Evolutionary conservation across 2,113 vertebrate genomes (phyloP).

Genomic region (Cephalopholis sonnerati): DNA sequence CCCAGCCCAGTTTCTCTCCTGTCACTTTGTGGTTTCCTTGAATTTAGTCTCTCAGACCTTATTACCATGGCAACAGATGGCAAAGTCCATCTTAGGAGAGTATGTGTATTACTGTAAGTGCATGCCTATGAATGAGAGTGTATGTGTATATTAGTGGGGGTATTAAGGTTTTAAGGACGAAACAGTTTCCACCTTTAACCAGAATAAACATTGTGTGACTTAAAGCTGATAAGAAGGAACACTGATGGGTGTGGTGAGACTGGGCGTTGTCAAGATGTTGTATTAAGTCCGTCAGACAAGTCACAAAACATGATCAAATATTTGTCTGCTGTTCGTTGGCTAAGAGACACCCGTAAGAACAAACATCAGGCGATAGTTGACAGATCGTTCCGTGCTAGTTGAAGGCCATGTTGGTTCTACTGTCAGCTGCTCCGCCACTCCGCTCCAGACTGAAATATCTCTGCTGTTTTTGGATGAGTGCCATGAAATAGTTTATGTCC

Average conservation of each 20-base stretch:
- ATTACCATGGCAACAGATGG: slow-evolving; percentile 69
- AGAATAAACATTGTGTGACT: not conserved
- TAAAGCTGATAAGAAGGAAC: not conserved
- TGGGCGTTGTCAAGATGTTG: no score
- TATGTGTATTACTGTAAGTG: not conserved
- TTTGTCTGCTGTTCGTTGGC: no score
- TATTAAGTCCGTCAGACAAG: not conserved
- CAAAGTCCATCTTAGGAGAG: slow-evolving; percentile 39
- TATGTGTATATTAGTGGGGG: not conserved
- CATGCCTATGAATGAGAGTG: not conserved
- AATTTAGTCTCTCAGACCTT: slow-evolving; percentile 4
- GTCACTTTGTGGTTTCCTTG: slow-evolving; percentile 25
- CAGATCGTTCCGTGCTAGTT: no score
- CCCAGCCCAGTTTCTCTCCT: not conserved
- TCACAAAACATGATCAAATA: no score
- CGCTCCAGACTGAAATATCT: not conserved
- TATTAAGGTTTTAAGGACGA: not conserved
- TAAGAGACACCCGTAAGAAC: no score
- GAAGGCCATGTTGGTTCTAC: not conserved
- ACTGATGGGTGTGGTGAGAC: no score
- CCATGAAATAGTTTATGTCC: no score
- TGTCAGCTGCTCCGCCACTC: not conserved
- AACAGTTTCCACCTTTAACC: not conserved
- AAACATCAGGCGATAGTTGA: no score
- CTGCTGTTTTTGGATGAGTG: no score